These are phyloP conservation scores for Oscheius myriophilus DNA, from an alignment of 2,888 invertebrate genomes.

Conservation along the genomic window DNA sequence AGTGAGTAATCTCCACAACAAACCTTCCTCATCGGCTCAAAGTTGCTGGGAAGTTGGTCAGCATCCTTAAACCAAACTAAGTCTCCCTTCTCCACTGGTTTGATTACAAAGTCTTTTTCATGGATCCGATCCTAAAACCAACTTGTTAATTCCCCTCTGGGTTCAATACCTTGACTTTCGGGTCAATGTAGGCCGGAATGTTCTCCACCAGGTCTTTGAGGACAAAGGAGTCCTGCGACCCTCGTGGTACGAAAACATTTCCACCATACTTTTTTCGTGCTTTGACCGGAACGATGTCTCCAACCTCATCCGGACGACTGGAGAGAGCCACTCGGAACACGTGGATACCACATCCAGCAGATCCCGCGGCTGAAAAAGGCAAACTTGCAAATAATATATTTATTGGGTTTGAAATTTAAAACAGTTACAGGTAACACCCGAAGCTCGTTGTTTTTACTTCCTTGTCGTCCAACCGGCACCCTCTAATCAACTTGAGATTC, in stretches of 20 bases:
- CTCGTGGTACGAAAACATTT: conserved; percentile 26
- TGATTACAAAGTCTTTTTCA: conserved; percentile 25
- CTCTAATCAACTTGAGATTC: neutral
- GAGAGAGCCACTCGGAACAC: conserved; percentile 28
- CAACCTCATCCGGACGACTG: conserved; percentile 28
- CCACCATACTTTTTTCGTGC: conserved; percentile 21
- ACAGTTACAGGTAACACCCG: neutral
- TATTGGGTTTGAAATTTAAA: neutral
- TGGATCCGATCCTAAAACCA: conserved; percentile 13
- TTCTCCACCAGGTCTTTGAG: conserved; percentile 12
- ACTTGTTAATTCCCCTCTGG: too few relatives aligned
- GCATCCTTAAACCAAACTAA: conserved; percentile 21
- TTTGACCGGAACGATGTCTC: conserved; percentile 24
- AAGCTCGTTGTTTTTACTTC: neutral
- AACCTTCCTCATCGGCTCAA: conserved; percentile 16
- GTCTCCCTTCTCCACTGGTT: neutral
- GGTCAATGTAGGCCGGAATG: conserved; percentile 21
- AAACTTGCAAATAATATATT: too few relatives aligned
- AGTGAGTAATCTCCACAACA: too few relatives aligned
- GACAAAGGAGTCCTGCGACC: conserved; percentile 26
- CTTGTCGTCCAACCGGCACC: conserved; percentile 3
- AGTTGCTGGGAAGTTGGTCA: conserved; percentile 14
- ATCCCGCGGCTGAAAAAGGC: conserved; percentile 5
- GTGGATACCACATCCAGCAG: conserved; percentile 17
- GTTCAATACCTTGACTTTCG: conserved; percentile 27